Evolutionary conservation across 1,140 invertebrate species (phyloP).

Genomic region (Meloidogyne exigua): DNA sequence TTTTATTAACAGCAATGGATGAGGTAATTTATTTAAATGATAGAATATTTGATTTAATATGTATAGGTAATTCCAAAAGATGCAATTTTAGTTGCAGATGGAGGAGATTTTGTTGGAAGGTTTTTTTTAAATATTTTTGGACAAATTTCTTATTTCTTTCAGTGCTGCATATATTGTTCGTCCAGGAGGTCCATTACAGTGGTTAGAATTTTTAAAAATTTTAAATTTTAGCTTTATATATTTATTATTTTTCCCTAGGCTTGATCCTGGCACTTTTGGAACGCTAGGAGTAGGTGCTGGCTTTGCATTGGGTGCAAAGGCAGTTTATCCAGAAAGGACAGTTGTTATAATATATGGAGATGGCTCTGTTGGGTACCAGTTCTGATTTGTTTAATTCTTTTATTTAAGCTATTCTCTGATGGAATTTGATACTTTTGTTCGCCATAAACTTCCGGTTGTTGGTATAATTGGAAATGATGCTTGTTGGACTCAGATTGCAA

Average conservation of each 20-base stretch:
- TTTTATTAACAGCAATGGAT: constrained; percentile 69
- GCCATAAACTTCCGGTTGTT: constrained; percentile 71
- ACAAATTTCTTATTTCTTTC: neutral
- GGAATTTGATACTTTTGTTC: constrained; percentile 72
- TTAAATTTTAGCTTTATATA: neutral
- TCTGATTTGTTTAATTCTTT: neutral
- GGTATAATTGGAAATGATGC: constrained; percentile 73
- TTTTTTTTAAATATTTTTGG: neutral
- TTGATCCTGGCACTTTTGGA: constrained; percentile 72
- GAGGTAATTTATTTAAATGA: constrained; percentile 51
- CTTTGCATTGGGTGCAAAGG: constrained; percentile 73
- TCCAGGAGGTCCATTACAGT: constrained; percentile 70
- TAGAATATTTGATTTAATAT: neutral
- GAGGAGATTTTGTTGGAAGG: constrained; percentile 71
- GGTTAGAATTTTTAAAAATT: constrained; percentile 58
- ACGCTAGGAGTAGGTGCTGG: constrained; percentile 70
- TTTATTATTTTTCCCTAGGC: neutral
- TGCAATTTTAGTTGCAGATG: constrained; percentile 68
- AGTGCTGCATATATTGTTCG: constrained; percentile 71
- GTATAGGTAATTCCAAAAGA: constrained; percentile 51
- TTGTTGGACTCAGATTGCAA: constrained; percentile 72
- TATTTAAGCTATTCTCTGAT: constrained; percentile 66
- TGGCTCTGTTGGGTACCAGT: constrained; percentile 69
- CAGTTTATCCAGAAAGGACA: constrained; percentile 69
- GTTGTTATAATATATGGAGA: constrained; percentile 73